Conservation (phyloP, 2,797 vertebrate genomes). For the Siniperca scherzeri region DNA sequence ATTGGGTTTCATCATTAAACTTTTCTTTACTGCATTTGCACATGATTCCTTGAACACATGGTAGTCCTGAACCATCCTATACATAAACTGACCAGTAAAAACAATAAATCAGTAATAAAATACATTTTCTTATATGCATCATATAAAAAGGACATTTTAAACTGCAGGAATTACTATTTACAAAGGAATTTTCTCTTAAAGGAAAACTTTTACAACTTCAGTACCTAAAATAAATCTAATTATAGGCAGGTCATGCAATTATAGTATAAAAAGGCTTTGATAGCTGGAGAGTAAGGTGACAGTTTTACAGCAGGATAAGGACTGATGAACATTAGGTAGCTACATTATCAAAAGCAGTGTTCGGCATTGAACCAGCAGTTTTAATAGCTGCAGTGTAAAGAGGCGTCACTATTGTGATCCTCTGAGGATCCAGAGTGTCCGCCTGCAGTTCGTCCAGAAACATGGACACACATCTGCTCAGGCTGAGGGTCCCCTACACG, state of each 20-base stretch:
- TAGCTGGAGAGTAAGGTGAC: constrained; percentile 49
- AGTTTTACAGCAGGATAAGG: constrained; percentile 53
- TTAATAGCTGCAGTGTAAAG: constrained; percentile 74
- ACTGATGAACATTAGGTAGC: constrained; percentile 4
- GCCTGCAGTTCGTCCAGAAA: constrained; percentile 13
- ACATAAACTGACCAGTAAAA: constrained; percentile 45
- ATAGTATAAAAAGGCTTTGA: constrained; percentile 45
- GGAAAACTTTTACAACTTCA: constrained; percentile 67
- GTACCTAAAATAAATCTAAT: constrained; percentile 72
- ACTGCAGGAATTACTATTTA: constrained; percentile 73
- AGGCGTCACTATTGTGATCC: constrained; percentile 53
- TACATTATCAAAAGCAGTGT: constrained; percentile 32
- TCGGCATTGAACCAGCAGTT: background rate
- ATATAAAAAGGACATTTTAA: constrained; percentile 69
- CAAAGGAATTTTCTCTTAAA: constrained; percentile 62
- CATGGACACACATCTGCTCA: constrained; percentile 1
- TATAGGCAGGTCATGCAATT: constrained; percentile 68
- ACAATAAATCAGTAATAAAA: constrained; percentile 69
- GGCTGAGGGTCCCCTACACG: constrained; percentile 57
- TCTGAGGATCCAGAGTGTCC: constrained; percentile 51
- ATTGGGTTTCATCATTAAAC: constrained; percentile 10
- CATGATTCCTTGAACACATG: constrained; percentile 48
- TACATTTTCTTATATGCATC: constrained; percentile 62
- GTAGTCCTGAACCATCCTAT: constrained; percentile 29
- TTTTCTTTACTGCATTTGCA: constrained; percentile 74